Evolutionary conservation across 2,888 invertebrate genomes (phyloP), one percentile per base, ranked within the genome.

Genomic region (Hemithea aestivaria): DNA sequence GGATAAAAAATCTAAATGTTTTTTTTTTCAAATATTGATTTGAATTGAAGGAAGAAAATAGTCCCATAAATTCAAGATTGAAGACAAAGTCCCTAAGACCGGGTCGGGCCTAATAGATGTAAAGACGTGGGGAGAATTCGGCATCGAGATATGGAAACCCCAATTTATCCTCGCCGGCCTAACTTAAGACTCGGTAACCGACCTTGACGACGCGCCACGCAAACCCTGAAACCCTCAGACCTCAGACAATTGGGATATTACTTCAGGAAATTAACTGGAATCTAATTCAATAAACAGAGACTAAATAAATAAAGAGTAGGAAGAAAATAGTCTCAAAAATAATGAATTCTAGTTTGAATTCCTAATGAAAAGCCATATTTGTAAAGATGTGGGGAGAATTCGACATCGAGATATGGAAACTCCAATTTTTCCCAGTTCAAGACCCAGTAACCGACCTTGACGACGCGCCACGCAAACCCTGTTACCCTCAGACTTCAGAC

Each of bases 141-240:
- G 40, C 16, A 35, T 39, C 34, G 37, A 39, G 10, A 42, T 47
- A 40, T 28, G 56, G 53, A 38, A 56, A 62, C 57, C 58, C 55
- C 46, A 42, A 35, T 37, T 38, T 48, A 46, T 51, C 51, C 55
- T n/a, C n/a, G n/a, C n/a, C n/a, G n/a, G n/a, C n/a, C n/a, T 35
- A 45, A 43, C 37, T 36, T 50, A 38, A 40, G 34, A 50, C 33
- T 48, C 10, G 10, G 34, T 35, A 20, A 50, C 41, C 60, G 64
- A 64, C 66, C 64, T 73, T 67, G 66, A 56, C 31, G 35, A 40
- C 48, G 48, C 59, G 60, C 50, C 48, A 54, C 57, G 56, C 50
- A 60, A 61, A 59, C 56, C 54, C 45, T 39, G 51, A 61, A 57
- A 55, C 52, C 54, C 58, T 53, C 43, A 31, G 39, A 36, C 27